phyloP scores from a whole-genome alignment of 2,888 invertebrate species.

The Psylliodes chrysocephalus region DNA sequence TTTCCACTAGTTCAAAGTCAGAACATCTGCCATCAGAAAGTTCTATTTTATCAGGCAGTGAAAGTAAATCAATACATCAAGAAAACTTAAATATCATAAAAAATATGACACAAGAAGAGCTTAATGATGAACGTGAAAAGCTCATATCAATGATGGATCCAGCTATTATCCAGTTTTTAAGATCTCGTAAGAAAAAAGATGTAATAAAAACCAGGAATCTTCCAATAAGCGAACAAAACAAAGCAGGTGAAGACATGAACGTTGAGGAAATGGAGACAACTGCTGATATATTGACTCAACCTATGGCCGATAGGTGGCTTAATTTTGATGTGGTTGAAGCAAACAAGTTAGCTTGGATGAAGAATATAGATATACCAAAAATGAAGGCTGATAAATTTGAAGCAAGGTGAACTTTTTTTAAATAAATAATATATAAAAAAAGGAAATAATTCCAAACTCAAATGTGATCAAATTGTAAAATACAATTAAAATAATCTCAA shows the following conservation, averaged over 20 bases:
- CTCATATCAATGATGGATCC: conserved; percentile 75
- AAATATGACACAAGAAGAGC: conserved; percentile 79
- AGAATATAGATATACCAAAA: conserved; percentile 71
- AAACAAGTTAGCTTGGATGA: conserved; percentile 91
- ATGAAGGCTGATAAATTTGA: conserved; percentile 73
- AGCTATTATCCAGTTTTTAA: conserved; percentile 74
- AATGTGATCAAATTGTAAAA: too few relatives aligned
- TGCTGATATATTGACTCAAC: conserved; percentile 68
- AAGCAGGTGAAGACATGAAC: conserved; percentile 53
- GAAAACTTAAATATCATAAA: conserved; percentile 77
- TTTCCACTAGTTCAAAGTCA: conserved; percentile 45
- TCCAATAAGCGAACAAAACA: conserved; percentile 61
- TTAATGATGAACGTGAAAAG: conserved; percentile 77
- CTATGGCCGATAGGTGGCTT: conserved; percentile 78
- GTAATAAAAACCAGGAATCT: conserved; percentile 42
- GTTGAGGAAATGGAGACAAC: conserved; percentile 66
- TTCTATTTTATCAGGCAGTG: conserved; percentile 63
- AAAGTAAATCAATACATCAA: conserved; percentile 73
- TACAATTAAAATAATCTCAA: too few relatives aligned
- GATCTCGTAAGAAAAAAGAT: conserved; percentile 62
- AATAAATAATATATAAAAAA: too few relatives aligned
- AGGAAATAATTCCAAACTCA: too few relatives aligned
- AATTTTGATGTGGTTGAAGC: conserved; percentile 88
- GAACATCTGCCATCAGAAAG: conserved; percentile 59
- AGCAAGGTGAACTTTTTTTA: conserved; percentile 66